Percentiles rank a stretch among this genome's conserved stretches.
phyloP scores from a whole-genome alignment of 2,797 vertebrate genomes.

The Oophaga sylvatica region DNA sequence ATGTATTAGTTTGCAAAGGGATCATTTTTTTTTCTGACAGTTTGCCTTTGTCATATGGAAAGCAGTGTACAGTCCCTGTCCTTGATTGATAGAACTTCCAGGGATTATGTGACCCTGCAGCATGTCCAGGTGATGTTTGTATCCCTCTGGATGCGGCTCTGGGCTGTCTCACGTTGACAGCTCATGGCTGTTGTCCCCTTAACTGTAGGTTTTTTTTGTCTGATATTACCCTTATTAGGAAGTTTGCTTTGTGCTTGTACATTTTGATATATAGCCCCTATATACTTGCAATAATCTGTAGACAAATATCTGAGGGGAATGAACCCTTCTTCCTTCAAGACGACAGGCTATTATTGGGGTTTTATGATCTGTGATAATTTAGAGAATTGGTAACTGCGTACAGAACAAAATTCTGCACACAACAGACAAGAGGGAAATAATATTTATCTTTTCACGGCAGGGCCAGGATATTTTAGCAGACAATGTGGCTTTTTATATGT shows the following conservation, averaged over 20 bases:
- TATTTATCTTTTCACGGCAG: slow-evolving; percentile 25
- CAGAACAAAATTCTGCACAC: not conserved
- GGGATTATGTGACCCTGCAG: slow-evolving; percentile 52
- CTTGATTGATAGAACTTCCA: slow-evolving; percentile 48
- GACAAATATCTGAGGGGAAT: not conserved
- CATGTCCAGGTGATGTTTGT: slow-evolving; percentile 56
- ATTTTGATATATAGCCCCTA: slow-evolving; percentile 1
- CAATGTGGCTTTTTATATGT: slow-evolving; percentile 24
- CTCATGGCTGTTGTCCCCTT: slow-evolving; percentile 40
- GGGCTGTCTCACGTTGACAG: slow-evolving; percentile 55
- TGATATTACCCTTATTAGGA: slow-evolving; percentile 55
- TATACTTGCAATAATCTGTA: not conserved
- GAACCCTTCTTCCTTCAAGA: not conserved
- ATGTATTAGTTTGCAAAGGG: slow-evolving; percentile 7
- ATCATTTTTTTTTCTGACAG: slow-evolving; percentile 36
- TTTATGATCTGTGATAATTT: not conserved
- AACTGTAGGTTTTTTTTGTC: slow-evolving; percentile 47
- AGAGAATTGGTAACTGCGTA: not conserved
- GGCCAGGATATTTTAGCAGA: slow-evolving; percentile 13
- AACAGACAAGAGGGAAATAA: slow-evolving; percentile 1
- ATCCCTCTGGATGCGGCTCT: slow-evolving; percentile 39
- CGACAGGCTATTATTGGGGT: not conserved
- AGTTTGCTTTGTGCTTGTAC: slow-evolving; percentile 24
- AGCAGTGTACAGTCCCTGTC: slow-evolving; percentile 32
- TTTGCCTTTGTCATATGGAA: slow-evolving; percentile 26